A percentile compares a stretch with the other conserved stretches of the same genome.
Conservation (phyloP, 2,113 vertebrate species). For the Balaeniceps rex region DNA sequence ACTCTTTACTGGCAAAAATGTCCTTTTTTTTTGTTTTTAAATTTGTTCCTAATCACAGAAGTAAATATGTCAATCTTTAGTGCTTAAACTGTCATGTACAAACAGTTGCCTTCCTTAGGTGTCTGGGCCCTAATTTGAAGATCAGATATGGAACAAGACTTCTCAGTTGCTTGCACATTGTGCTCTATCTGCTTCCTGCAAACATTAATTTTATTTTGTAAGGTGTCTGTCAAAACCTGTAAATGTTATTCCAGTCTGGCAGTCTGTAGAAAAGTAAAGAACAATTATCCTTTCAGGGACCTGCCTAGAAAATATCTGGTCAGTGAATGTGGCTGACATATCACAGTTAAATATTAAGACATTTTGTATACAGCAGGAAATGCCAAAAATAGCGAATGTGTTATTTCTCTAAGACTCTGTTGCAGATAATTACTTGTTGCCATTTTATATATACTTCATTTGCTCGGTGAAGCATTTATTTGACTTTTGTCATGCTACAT, state of each 20-base stretch:
- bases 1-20: not conserved
- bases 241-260: not conserved
- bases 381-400: not conserved
- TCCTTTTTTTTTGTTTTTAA: not conserved
- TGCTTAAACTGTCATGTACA: not conserved
- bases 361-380: not conserved
- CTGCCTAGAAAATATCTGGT: not conserved
- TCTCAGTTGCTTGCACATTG: not conserved
- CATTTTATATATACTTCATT: not conserved
- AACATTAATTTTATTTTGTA: not conserved
- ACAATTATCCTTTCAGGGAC: not conserved
- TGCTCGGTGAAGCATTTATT: not conserved
- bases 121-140: not conserved
- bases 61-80: not conserved
- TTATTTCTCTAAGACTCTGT: not conserved
- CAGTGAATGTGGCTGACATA: not conserved
- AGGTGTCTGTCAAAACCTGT: not conserved
- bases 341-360: not conserved
- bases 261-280: not conserved
- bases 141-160: not conserved
- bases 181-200: not conserved
- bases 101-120: not conserved
- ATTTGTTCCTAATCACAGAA: accelerated
- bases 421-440: not conserved
- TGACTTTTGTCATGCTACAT: not conserved